Base-by-base conservation (phyloP, 2,888 invertebrate species). In the Noctua comes region DNA sequence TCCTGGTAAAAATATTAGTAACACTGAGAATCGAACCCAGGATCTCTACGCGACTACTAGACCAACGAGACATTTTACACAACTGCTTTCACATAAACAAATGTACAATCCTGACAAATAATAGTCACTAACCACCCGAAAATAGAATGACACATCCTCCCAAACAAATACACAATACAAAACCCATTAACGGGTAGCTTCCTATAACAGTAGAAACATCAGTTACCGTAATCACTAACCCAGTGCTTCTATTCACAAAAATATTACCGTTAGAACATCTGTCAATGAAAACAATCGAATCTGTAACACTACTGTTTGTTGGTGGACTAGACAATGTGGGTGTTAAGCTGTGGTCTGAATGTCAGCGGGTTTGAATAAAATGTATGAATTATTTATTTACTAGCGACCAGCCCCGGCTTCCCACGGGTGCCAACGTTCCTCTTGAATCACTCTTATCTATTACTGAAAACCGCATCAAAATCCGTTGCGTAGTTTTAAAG, bases 221-320 rank as follows among this genome's bases (percentile, higher is more conserved):
- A 82, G 79, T 80, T 81, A 85, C 85, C 75, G 82, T 75, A 89
- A 88, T 83, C 66, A 65, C 77, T 80, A 83, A 81, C 83, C 79
- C 73, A 82, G 79, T 86, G 76, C 31, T 31, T 79, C 82, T 83
- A 89, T 89, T 89, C 86, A 89, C 82, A 79, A 84, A 78, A 86
- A 80, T 80, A 59, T 59, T 68, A 82, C 87, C 86, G 88, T 87
- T 87, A 87, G 48, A 80, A 76, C 87, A 82, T 88, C 77, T 88
- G 87, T 84, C 86, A 83, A 86, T 74, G 69, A 77, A 70, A 77
- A 86, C 83, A 88, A 86, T 88, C 69, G 84, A 48, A 73, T 57
- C 71, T 78, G 69, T 74, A 76, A 27, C 76, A 66, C 89, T 85
- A 85, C 88, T 86, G 88, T 86, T 79, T 81, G 77, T 69, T 75